Evolutionary conservation across 2,113 vertebrate species (phyloP).

Genomic region (Barnardius zonarius): DNA sequence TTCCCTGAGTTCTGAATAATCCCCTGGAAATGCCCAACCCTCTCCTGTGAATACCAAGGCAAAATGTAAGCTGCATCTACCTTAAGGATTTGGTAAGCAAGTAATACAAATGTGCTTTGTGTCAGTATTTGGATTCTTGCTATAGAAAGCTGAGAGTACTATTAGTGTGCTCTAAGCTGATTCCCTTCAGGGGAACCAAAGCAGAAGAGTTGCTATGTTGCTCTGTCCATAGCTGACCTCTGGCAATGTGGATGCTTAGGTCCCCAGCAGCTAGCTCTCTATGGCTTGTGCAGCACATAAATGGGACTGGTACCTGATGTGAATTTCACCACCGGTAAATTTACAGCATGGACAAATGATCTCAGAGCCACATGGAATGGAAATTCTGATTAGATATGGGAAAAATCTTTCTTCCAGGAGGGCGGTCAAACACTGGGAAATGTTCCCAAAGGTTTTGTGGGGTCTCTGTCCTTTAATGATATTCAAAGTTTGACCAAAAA

Average conservation of each 20-base stretch:
- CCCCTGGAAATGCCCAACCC: neutral
- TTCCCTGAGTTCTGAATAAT: neutral
- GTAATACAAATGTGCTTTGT: neutral
- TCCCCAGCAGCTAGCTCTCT: neutral
- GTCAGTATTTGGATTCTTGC: neutral
- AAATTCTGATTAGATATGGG: neutral
- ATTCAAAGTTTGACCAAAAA: neutral
- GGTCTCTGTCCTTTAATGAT: neutral
- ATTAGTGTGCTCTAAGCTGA: neutral
- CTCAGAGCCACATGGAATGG: neutral
- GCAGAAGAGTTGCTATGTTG: neutral
- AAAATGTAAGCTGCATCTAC: neutral
- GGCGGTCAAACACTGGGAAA: neutral
- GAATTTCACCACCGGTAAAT: neutral
- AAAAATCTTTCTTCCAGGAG: neutral
- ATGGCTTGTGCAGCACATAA: neutral
- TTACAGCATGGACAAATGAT: neutral
- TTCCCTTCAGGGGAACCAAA: neutral
- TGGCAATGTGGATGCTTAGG: neutral
- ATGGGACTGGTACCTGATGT: neutral
- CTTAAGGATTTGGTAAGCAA: neutral
- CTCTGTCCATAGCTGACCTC: neutral
- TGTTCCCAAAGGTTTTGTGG: neutral
- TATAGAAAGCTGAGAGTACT: neutral
- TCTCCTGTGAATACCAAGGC: accelerated